These are phyloP conservation scores for Luperina nickerlii DNA, from an alignment of 2,888 invertebrate genomes.

Conservation along the genomic window DNA sequence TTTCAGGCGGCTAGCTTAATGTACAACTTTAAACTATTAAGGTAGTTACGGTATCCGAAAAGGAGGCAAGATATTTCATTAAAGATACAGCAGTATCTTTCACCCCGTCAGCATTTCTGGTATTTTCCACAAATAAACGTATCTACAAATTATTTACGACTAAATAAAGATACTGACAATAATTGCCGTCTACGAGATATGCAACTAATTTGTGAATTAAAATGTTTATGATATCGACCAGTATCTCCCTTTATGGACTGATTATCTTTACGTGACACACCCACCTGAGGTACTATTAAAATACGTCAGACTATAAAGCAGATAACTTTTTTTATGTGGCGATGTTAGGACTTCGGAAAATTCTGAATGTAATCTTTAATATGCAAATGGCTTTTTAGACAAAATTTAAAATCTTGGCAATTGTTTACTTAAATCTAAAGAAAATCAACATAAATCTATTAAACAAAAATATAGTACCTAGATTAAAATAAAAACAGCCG, in stretches of 20 bases:
- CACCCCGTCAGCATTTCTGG: constrained; percentile 29
- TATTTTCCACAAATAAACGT: constrained; percentile 58
- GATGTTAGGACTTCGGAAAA: constrained; percentile 5
- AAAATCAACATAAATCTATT: background rate
- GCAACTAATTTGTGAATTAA: constrained; percentile 61
- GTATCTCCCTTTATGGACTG: constrained; percentile 48
- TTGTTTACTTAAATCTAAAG: background rate
- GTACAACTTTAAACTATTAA: background rate
- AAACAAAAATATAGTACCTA: too few species aligned
- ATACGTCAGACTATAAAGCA: constrained; percentile 39
- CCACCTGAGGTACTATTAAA: constrained; percentile 43
- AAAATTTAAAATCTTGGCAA: too few species aligned
- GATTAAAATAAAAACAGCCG: too few species aligned
- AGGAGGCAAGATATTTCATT: background rate
- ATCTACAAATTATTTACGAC: constrained; percentile 53
- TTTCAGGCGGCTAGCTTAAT: background rate
- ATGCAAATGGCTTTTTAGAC: background rate
- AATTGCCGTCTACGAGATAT: constrained; percentile 52
- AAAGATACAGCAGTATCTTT: constrained; percentile 4
- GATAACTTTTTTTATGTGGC: constrained; percentile 46
- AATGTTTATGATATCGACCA: constrained; percentile 58
- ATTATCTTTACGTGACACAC: constrained; percentile 53
- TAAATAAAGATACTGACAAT: constrained; percentile 59
- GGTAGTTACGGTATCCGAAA: background rate
- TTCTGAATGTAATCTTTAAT: background rate